Conservation (phyloP, 2,113 vertebrate genomes). For the Ophiodon elongatus region DNA sequence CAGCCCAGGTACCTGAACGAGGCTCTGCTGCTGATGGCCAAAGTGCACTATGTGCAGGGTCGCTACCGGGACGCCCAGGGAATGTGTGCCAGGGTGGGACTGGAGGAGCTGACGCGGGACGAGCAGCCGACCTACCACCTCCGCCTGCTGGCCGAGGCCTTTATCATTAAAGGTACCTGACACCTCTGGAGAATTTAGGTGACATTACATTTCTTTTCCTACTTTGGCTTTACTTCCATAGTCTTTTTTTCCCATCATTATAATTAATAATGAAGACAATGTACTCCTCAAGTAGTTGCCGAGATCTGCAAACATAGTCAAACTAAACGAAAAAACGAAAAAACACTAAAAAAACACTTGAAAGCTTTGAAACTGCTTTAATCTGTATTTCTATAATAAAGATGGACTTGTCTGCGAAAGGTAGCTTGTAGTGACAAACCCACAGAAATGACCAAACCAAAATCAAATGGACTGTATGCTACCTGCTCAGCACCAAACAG, state of each 20-base stretch:
- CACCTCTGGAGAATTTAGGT: neutral
- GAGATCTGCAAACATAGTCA: neutral
- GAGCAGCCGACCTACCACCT: constrained; percentile 92
- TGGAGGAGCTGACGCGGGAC: constrained; percentile 90
- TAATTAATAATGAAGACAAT: neutral
- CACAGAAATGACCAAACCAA: too few species aligned
- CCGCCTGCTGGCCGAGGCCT: constrained; percentile 94
- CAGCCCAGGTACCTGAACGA: constrained; percentile 93
- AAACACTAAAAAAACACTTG: neutral
- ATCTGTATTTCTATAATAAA: too few species aligned
- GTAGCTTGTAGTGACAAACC: too few species aligned
- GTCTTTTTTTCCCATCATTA: neutral
- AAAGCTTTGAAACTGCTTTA: too few species aligned
- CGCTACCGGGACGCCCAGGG: constrained; percentile 94
- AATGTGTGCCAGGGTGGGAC: constrained; percentile 93
- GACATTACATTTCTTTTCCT: neutral
- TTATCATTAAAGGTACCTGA: constrained; percentile 94
- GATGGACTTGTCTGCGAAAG: too few species aligned
- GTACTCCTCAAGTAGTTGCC: neutral
- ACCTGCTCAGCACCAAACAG: neutral
- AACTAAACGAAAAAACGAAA: too few species aligned
- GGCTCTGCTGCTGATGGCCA: constrained; percentile 94
- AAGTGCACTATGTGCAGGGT: constrained; percentile 94
- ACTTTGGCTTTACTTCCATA: neutral
- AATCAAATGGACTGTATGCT: neutral